Evolutionary conservation across 2,888 invertebrate species (phyloP).

Genomic region (Calameuta pallipes): DNA sequence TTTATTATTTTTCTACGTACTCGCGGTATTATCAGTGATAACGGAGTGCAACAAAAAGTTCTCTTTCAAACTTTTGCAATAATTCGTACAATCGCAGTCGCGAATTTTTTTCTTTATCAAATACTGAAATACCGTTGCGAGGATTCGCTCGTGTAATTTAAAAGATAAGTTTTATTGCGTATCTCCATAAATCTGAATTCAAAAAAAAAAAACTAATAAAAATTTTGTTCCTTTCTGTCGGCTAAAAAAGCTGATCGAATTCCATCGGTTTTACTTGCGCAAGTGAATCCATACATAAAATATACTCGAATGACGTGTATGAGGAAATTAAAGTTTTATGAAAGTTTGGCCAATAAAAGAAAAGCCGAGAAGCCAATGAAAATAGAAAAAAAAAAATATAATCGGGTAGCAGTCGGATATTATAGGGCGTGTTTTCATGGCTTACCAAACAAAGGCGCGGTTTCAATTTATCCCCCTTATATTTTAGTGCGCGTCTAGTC

Average conservation of each 20-base stretch:
- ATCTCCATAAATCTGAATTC: not conserved
- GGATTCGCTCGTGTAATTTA: too few relatives aligned
- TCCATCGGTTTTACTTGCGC: not conserved
- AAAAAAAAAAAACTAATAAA: not conserved
- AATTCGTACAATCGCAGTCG: too few relatives aligned
- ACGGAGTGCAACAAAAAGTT: too few relatives aligned
- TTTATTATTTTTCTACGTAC: not conserved
- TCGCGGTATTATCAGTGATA: not conserved
- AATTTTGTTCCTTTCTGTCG: not conserved
- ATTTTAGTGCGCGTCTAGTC: not conserved
- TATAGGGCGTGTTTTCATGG: not conserved
- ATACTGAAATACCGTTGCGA: too few relatives aligned
- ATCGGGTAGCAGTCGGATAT: not conserved
- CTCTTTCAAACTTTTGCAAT: too few relatives aligned
- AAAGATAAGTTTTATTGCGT: not conserved
- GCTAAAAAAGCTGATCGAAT: not conserved
- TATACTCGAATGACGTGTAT: not conserved
- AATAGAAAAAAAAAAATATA: constrained; percentile 1
- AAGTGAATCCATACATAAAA: not conserved
- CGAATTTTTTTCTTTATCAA: too few relatives aligned
- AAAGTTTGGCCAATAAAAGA: not conserved
- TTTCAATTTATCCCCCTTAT: constrained; percentile 34
- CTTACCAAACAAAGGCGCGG: constrained; percentile 38
- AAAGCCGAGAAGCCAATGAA: constrained; percentile 16
- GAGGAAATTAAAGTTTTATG: not conserved